Evolutionary conservation across 2,113 vertebrate genomes (phyloP), one percentile per base, ranked within the genome.

Genomic region (Microcebus lehilahytsara): DNA sequence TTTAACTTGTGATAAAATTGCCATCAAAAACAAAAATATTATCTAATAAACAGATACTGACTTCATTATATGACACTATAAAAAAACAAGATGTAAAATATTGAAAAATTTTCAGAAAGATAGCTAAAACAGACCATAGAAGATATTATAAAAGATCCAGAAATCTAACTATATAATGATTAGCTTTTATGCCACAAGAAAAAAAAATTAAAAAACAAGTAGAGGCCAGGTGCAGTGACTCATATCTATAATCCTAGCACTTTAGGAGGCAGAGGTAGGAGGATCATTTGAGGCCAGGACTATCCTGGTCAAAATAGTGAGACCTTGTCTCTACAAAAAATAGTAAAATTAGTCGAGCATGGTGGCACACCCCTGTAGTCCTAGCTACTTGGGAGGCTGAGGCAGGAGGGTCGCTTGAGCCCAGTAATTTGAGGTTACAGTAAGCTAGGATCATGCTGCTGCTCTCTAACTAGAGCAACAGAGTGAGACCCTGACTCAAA

Each of bases 21-120:
- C 7, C 56, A 96, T 25, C 17, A 60, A 66, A 97, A 87, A 20
- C 46, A 85, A 92, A 93, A 79, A 77, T 64, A 74, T 84, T 66
- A 92, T 71, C 71, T 93, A 69, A 71, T 32, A 86, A 77, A 64
- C 13, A 37, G 14, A 75, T 75, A 77, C 0, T 74, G 23, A 23
- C 42, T 42, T 42, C 5, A 87, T 69, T 88, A 89, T 49, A 30
- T 40, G 83, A 96, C 49, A 77, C 6, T 85, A 64, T 40, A 89
- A 78, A 93, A 79, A 58, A 83, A 64, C 19, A 20, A 83, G 51
- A 80, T 64, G 19, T 27, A 93, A 93, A 89, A 85, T 42, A 87
- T 7, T 86, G 25, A 60, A 89, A 79, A 77, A 10, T 10, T 25
- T 79, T 92, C 74, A 67, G 42, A 87, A 75, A 74, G 49, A 71